These are phyloP conservation scores for Crepidodera aurea DNA, from an alignment of 2,888 invertebrate species.

Conservation along the genomic window DNA sequence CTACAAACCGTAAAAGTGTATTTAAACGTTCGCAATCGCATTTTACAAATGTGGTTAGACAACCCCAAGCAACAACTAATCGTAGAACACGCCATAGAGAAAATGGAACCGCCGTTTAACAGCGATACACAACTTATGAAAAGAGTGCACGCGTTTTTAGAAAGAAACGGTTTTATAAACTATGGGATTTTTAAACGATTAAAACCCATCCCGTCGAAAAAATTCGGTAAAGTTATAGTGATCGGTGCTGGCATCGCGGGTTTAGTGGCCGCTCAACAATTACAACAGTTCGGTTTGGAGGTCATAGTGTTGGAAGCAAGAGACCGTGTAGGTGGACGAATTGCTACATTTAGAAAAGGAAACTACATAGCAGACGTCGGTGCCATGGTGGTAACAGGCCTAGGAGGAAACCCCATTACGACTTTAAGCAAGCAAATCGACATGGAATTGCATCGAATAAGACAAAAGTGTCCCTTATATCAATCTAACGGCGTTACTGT, in stretches of 20 bases:
- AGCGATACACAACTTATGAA: slow-evolving; percentile 85
- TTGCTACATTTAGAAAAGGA: slow-evolving; percentile 94
- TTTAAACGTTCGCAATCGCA: slow-evolving; percentile 80
- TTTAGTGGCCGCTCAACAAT: slow-evolving; percentile 91
- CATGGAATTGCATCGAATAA: slow-evolving; percentile 94
- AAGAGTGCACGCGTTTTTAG: slow-evolving; percentile 89
- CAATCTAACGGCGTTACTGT: slow-evolving; percentile 96
- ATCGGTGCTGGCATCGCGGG: slow-evolving; percentile 90
- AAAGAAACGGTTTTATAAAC: slow-evolving; percentile 96
- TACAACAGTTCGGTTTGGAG: slow-evolving; percentile 95
- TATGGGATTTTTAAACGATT: slow-evolving; percentile 94
- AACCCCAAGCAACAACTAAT: slow-evolving; percentile 93
- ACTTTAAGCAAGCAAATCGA: slow-evolving; percentile 95
- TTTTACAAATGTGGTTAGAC: slow-evolving; percentile 94
- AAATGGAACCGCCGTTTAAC: slow-evolving; percentile 91
- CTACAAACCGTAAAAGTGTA: slow-evolving; percentile 81
- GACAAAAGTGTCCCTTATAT: slow-evolving; percentile 94
- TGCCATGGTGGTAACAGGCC: slow-evolving; percentile 97
- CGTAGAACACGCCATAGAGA: slow-evolving; percentile 80
- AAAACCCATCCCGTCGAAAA: slow-evolving; percentile 73
- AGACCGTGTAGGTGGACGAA: slow-evolving; percentile 95
- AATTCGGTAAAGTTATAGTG: slow-evolving; percentile 71
- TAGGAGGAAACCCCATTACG: slow-evolving; percentile 96
- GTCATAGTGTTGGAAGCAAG: slow-evolving; percentile 87
- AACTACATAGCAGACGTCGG: slow-evolving; percentile 62